A percentile compares a stretch with the other conserved stretches of the same genome.
These are phyloP conservation scores for Ictalurus punctatus DNA, from an alignment of 2,113 vertebrate genomes.

Conservation along the genomic window DNA sequence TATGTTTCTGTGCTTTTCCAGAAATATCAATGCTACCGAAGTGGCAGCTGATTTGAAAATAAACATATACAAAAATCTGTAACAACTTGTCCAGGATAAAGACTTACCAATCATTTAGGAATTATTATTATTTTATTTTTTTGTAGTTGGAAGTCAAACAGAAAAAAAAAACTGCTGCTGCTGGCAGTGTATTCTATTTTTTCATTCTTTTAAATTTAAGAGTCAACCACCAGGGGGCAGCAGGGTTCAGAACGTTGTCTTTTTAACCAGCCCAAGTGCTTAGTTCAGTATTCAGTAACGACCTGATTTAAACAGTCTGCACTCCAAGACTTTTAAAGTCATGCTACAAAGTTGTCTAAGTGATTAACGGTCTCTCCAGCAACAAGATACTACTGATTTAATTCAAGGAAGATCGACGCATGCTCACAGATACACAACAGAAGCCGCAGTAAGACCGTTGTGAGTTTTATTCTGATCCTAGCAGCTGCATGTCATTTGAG, in stretches of 20 bases:
- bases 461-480: constrained; percentile 23
- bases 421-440: not conserved
- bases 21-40: not conserved
- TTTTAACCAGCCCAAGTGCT: not conserved
- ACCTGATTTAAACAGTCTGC: not conserved
- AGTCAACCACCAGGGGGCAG: constrained; percentile 41
- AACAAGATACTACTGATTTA: not conserved
- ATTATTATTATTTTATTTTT: no score
- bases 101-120: not conserved
- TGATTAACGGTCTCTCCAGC: not conserved
- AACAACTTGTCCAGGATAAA: not conserved
- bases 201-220: not conserved
- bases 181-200: not conserved
- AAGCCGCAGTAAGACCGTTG: not conserved
- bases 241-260: not conserved
- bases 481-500: constrained; percentile 34
- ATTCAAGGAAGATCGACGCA: not conserved
- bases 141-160: not conserved
- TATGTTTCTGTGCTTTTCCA: constrained; percentile 41
- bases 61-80: not conserved
- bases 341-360: constrained; percentile 1
- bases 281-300: not conserved
- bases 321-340: not conserved
- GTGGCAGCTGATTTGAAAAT: not conserved
- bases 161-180: not conserved